Base-by-base conservation (phyloP, 53 echinoderm and acorn worm genomes). In the Echinarachnius parma region DNA sequence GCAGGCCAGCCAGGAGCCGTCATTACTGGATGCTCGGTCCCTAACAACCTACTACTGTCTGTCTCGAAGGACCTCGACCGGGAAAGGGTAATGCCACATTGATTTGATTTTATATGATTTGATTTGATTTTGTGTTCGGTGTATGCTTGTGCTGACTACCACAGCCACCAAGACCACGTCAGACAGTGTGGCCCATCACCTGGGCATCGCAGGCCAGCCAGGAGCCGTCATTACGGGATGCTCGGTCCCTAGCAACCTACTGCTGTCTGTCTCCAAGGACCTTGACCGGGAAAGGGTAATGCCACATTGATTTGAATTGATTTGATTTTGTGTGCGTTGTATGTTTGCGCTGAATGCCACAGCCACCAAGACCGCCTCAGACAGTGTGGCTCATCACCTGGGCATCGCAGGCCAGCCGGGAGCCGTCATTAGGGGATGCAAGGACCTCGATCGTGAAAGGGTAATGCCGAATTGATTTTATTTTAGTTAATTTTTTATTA, bases 121-220 rank as follows among this genome's bases (percentile, higher is more conserved):
- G n/a, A n/a, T n/a, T n/a, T n/a, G 91, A 49, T 80, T 92, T 50
- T 91, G 98, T 31, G 98, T 98, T 54, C 78, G 67, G 30, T 98
- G 98, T 63, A 78, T 92, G 22, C 79, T 98, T 61, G 98, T 88
- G 58, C 78, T 98, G 83, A 98, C 98, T 14, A 91, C 98, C 29
- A 98, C 98, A 33, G 98, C 98, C 62, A 98, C 98, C 60, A 77
- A 76, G 80, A 83, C 88, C 42, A 98, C 98, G 34, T 91, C 98
- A 20, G 64, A 76, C 59, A 83, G 87, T 80, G 98, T 98, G 31
- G 98, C 88, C 9, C 80, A 92, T 48, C 98, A 98, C 71, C 83
- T 98, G 53, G 91, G 86, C 29, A 91, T 92, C 27, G 78, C 49
- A 42, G 78, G 64, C 56, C 68, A 86, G 53, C 77, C 70, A 21